Evolutionary conservation across 2,888 invertebrate genomes (phyloP).

Genomic region (Allolobophora icterica): DNA sequence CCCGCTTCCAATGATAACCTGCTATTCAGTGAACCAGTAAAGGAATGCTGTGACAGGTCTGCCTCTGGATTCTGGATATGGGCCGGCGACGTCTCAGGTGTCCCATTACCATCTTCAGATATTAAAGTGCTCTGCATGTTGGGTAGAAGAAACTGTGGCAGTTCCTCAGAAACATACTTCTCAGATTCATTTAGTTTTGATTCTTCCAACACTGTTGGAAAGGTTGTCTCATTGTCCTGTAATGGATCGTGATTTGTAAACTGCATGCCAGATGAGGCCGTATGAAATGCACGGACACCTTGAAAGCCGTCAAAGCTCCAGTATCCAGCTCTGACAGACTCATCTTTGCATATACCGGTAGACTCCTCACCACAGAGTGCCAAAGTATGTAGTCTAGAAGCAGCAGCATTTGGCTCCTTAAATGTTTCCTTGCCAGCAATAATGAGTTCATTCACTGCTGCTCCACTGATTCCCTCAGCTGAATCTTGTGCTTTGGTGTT

Average conservation of each 20-base stretch:
- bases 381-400: too few species aligned
- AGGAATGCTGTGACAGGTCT: neutral
- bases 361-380: neutral
- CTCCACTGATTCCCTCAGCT: neutral
- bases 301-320: neutral
- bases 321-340: slow-evolving; percentile 21
- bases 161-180: neutral
- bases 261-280: neutral
- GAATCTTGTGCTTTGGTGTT: neutral
- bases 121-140: slow-evolving; percentile 23
- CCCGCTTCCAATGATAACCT: neutral
- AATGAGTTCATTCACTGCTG: neutral
- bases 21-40: neutral
- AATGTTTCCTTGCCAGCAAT: neutral
- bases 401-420: neutral
- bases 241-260: neutral
- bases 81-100: neutral
- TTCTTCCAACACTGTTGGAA: neutral
- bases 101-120: neutral
- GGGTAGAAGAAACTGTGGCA: neutral
- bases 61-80: neutral
- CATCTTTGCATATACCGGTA: neutral
- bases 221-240: neutral
- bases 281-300: neutral
- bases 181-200: neutral